Percentiles rank a stretch among this genome's conserved stretches.
phyloP scores from a whole-genome alignment of 2,888 invertebrate species.

The Agelastica alni region DNA sequence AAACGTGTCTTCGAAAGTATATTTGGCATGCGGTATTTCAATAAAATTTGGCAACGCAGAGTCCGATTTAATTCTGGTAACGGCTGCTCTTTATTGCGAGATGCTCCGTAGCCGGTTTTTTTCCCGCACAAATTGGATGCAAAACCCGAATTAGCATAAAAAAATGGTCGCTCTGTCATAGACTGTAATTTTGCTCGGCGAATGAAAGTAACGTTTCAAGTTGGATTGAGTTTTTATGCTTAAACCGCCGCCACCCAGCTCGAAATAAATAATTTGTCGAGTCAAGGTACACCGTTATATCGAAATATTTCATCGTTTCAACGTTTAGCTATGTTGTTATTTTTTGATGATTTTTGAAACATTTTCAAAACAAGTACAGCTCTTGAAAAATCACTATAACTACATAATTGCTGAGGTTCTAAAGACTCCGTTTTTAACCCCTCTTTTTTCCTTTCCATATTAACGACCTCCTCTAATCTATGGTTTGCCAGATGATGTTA shows the following conservation, averaged over 20 bases:
- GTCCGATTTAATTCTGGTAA: slow-evolving; percentile 11
- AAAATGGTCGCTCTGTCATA: slow-evolving; percentile 20
- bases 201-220: slow-evolving; percentile 20
- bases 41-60: slow-evolving; percentile 5
- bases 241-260: not conserved
- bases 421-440: too few relatives aligned
- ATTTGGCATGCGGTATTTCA: not conserved
- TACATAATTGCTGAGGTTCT: too few relatives aligned
- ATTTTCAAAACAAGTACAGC: too few relatives aligned
- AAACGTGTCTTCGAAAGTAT: too few relatives aligned
- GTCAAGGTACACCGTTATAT: not conserved
- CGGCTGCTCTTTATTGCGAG: slow-evolving; percentile 19
- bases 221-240: slow-evolving; percentile 16
- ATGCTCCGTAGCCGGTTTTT: slow-evolving; percentile 15
- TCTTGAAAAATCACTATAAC: too few relatives aligned
- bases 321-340: too few relatives aligned
- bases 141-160: slow-evolving; percentile 22
- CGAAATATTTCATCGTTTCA: slow-evolving; percentile 5
- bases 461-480: too few relatives aligned
- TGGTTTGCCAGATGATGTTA: too few relatives aligned
- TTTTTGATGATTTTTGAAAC: too few relatives aligned
- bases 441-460: too few relatives aligned
- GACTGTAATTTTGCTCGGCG: slow-evolving; percentile 19
- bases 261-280: slow-evolving; percentile 8
- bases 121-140: slow-evolving; percentile 21